phyloP scores from a whole-genome alignment of 2,888 invertebrate genomes.

The Furcula furcula region DNA sequence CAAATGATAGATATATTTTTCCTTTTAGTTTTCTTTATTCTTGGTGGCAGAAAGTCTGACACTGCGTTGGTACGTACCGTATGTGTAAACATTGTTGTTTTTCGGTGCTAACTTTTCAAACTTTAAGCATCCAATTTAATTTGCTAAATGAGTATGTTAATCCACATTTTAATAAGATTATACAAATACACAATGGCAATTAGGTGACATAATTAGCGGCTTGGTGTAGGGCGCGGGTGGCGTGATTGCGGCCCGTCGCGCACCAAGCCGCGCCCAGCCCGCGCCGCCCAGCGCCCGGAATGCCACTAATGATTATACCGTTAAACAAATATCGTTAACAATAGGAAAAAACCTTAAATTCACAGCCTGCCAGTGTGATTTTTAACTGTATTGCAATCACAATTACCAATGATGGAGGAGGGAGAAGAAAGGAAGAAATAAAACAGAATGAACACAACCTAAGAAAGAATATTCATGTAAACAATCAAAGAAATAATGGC shows the following conservation, averaged over 20 bases:
- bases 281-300: conserved; percentile 36
- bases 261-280: conserved; percentile 35
- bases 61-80: too few species aligned
- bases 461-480: too few species aligned
- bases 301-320: conserved; percentile 35
- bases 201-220: conserved; percentile 56
- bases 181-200: conserved; percentile 18
- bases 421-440: too few species aligned
- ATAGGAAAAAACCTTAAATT: conserved; percentile 13
- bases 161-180: conserved; percentile 27
- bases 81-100: too few species aligned
- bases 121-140: conserved; percentile 2
- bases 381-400: too few species aligned
- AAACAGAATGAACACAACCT: too few species aligned
- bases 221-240: conserved; percentile 55
- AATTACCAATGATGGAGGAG: too few species aligned
- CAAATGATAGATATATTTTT: too few species aligned
- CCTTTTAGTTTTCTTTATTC: too few species aligned
- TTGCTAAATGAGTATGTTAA: conserved; percentile 4
- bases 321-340: conserved; percentile 30
- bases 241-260: conserved; percentile 64
- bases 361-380: neutral
- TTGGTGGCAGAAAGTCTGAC: too few species aligned
- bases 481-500: too few species aligned
- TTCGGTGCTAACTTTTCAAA: too few species aligned